phyloP scores from a whole-genome alignment of 2,113 vertebrate genomes.

The Hemibagrus wyckioides region DNA sequence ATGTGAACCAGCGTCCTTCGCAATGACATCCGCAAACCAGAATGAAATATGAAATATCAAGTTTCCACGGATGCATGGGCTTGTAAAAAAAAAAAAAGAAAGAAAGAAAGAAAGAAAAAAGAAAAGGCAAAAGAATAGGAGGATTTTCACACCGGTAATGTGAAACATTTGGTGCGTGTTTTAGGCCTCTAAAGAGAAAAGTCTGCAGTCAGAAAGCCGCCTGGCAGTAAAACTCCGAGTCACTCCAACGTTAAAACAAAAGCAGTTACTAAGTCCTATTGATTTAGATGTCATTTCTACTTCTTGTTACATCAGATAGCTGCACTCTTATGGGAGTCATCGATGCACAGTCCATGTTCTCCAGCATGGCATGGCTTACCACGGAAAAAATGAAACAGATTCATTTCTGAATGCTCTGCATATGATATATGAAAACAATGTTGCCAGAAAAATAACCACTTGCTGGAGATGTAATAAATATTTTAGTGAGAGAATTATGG shows the following conservation, averaged over 20 bases:
- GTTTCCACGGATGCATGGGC: constrained; percentile 96
- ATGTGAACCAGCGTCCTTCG: constrained; percentile 97
- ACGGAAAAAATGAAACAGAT: constrained; percentile 56
- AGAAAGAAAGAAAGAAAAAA: constrained; percentile 90
- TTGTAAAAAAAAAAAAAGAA: constrained; percentile 93
- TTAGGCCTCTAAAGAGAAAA: constrained; percentile 84
- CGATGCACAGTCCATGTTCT: constrained; percentile 55
- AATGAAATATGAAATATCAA: constrained; percentile 99
- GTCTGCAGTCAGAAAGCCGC: constrained; percentile 78
- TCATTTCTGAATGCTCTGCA: constrained; percentile 39
- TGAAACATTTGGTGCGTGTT: constrained; percentile 99
- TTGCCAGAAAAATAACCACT: constrained; percentile 56
- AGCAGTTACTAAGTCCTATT: constrained; percentile 71
- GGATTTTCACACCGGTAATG: constrained; percentile 99
- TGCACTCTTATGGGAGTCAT: constrained; percentile 49
- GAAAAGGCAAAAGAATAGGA: constrained; percentile 93
- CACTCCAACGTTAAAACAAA: constrained; percentile 76
- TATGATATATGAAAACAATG: constrained; percentile 44
- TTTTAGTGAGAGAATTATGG: constrained; percentile 38
- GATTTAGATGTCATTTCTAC: constrained; percentile 81
- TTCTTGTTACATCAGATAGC: constrained; percentile 53
- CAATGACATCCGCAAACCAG: constrained; percentile 98
- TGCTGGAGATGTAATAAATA: constrained; percentile 48
- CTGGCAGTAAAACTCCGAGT: constrained; percentile 85
- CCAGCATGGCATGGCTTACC: constrained; percentile 56